Base-by-base conservation (phyloP, 1,140 invertebrate species). In the Geopemphigus sp. region DNA sequence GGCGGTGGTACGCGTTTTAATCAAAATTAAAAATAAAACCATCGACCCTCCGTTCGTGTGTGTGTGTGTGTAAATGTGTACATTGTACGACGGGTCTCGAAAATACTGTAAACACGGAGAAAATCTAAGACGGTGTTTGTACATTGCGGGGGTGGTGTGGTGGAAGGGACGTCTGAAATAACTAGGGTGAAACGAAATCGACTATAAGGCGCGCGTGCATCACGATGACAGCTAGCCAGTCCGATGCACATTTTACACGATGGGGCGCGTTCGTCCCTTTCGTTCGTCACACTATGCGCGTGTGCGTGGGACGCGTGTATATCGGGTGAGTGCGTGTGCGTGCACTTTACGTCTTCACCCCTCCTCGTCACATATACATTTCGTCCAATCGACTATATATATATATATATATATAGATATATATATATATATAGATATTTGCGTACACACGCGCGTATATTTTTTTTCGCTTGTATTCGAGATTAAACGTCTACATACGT, bases 1-100 rank as follows among this genome's bases (percentile, higher is more conserved):
- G 32, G 32, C 32, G 32, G 3, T 39, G 26, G 22, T 39, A 64
- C 2, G 14, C 14, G 39, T 45, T 47, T 47, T 47, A 68, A 47
- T 68, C 32, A 47, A 47, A 68, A 68, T 68, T 68, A 68, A 68
- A 68, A 68, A 68, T 68, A 68, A 68, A 66, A 39, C 29, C 61
- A n/a, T n/a, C n/a, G 32, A 39, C 63, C 63, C 63, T 15, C 19
- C 32, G 15, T n/a, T n/a, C n/a, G n/a, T n/a, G n/a, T n/a, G n/a
- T n/a, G n/a, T n/a, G n/a, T n/a, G n/a, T n/a, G n/a, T n/a, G n/a
- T n/a, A n/a, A n/a, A n/a, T n/a, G n/a, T n/a, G n/a, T n/a, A n/a
- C n/a, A n/a, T n/a, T n/a, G n/a, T 39, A 39, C 32, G 63, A 14
- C 32, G 63, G 63, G 19, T 66, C 17, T 66, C 32, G 19, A 66